Base-by-base conservation (phyloP, 2,888 invertebrate genomes). In the Megastigmus dorsalis region DNA sequence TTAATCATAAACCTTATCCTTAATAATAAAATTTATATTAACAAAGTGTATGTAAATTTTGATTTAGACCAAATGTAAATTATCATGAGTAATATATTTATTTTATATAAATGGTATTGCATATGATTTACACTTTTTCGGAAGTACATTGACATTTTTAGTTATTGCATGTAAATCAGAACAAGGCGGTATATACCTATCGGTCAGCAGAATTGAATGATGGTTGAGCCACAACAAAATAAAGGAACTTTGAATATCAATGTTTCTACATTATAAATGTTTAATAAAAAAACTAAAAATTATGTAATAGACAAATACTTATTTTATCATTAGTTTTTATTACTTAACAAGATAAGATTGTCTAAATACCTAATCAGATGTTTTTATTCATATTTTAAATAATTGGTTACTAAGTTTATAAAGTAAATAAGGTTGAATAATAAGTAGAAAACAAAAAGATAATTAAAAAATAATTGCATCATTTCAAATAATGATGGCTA, bases 111-210 rank as follows among this genome's bases (percentile, higher is more conserved):
- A 55, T 38, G 13, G 4, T 50, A 67, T 48, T 41, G 45, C 45
- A 59, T 68, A 15, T 50, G n/a, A n/a, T 6, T 60, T 67, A 59
- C 30, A 60, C 18, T 45, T 62, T 48, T 59, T 13, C 43, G 59
- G 48, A 72, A 65, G 41, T 72, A 57, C 38, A 62, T 33, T 43
- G 23, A 43, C 13, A 41, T 48, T 28, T 45, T 3, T 26, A 33
- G 33, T 48, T 48, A 67, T 26, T 15, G 20, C 65, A 43, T 30
- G 5, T 41, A 66, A 66, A 48, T 68, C 36, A 60, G 7, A 13
- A 7, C 10, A 38, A 38, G 38, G 38, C 38, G 13, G 13, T 38
- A 13, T 13, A 38, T 38, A 38, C 13, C 2, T 38, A 13, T 38
- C n/a, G n/a, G n/a, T n/a, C 9, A 33, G 9, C 9, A 33, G 33